Base-by-base conservation (phyloP, 2,888 invertebrate genomes). In the Philopedon plagiatum region DNA sequence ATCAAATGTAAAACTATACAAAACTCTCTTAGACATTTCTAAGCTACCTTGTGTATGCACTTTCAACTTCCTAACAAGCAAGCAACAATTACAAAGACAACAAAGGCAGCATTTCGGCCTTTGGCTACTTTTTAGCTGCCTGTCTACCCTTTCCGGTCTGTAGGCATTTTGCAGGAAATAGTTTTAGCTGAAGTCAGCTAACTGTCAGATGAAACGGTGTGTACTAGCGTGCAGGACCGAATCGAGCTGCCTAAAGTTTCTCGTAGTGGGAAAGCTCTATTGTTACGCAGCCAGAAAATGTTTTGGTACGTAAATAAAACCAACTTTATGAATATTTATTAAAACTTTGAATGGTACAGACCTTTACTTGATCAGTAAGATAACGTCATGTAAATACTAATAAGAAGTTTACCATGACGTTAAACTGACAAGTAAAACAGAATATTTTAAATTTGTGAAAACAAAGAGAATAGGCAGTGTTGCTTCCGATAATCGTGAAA, bases 41-140 rank as follows among this genome's bases (percentile, higher is more conserved):
- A 60, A 32, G 26, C 29, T n/a, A 32, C 29, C 46, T 29, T 9
- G 37, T 39, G 39, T 46, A 46, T 62, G 61, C 61, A 62, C 34
- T 32, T 62, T 13, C 61, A 62, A 62, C 46, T 62, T 62, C 46
- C 46, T 26, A 29, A 46, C 46, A 18, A 46, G 29, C 44, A 37
- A 62, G 32, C 56, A 65, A 65, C 65, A 65, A 65, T 65, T 41
- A 65, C 51, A 65, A 65, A 65, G 65, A 56, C 56, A 65, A 65
- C 65, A 65, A 65, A 65, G 61, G 44, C 41, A 41, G 41, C 26
- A 56, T 65, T 65, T 56, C 65, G 56, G 56, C 65, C 65, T 56
- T 65, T 65, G 56, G 65, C 44, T 56, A 64, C 23, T 65, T 65
- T 51, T 65, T 56, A 44, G 13, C 39, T 39, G 65, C 56, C 39